Evolutionary conservation across 2,113 vertebrate species (phyloP).

Genomic region (Jacana jacana): DNA sequence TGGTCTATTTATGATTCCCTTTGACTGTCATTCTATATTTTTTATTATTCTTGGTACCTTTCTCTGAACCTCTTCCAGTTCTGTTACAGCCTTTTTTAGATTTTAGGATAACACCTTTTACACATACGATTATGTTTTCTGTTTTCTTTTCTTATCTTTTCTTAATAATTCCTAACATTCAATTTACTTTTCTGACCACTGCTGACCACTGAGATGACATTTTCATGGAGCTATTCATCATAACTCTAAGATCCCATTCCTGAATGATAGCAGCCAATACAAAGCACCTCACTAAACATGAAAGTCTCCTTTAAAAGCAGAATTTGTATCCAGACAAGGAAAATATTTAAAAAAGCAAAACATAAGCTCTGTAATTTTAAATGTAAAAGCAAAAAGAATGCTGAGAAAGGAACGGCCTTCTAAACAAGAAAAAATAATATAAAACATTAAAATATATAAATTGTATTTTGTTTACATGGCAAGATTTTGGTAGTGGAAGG

Average conservation of each 20-base stretch:
- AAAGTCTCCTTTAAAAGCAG: neutral
- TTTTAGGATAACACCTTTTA: neutral
- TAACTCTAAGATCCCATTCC: neutral
- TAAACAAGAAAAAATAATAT: neutral
- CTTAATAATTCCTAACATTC: neutral
- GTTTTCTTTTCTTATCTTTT: neutral
- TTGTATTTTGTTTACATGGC: neutral
- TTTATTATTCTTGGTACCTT: neutral
- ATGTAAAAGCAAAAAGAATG: neutral
- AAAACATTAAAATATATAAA: neutral
- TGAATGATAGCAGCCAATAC: neutral
- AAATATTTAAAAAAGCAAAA: neutral
- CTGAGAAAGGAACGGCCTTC: neutral
- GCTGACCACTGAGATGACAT: neutral
- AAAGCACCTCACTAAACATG: neutral
- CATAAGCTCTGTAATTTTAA: neutral
- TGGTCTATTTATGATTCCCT: neutral
- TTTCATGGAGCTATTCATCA: neutral
- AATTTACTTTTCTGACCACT: neutral
- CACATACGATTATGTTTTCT: neutral
- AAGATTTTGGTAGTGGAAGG: neutral
- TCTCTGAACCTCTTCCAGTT: neutral
- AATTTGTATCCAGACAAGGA: neutral
- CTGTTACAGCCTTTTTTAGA: neutral
- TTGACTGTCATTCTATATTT: neutral